phyloP scores from a whole-genome alignment of 1,140 invertebrate genomes.

The Zaprionus africanus region DNA sequence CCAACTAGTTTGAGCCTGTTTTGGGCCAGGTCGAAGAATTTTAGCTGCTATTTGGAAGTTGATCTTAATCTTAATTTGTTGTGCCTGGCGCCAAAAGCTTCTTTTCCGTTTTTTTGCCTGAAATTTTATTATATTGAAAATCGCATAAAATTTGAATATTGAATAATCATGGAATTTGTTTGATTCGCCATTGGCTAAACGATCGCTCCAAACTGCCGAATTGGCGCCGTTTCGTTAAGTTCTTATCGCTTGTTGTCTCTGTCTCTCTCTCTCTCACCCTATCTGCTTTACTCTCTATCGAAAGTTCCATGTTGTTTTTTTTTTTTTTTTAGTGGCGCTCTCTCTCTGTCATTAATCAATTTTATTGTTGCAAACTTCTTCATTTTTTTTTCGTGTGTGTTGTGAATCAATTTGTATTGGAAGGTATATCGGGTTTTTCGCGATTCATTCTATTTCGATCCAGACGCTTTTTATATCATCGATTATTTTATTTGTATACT shows the following conservation, averaged over 20 bases:
- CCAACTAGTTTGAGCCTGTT: slow-evolving; percentile 58
- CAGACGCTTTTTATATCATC: slow-evolving; percentile 44
- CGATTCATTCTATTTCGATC: slow-evolving; percentile 21
- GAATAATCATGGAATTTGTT: slow-evolving; percentile 59
- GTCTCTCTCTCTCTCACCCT: background rate
- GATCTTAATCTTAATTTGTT: slow-evolving; percentile 80
- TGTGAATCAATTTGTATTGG: slow-evolving; percentile 47
- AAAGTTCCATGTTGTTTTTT: slow-evolving; percentile 28
- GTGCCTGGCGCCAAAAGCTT: slow-evolving; percentile 71
- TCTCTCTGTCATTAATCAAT: slow-evolving; percentile 53
- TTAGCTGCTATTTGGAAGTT: slow-evolving; percentile 67
- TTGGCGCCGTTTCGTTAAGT: slow-evolving; percentile 32
- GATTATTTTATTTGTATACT: slow-evolving; percentile 50
- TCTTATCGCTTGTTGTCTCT: slow-evolving; percentile 11
- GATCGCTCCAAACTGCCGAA: slow-evolving; percentile 39
- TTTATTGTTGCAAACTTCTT: slow-evolving; percentile 50
- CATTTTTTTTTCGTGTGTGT: background rate
- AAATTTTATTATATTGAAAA: slow-evolving; percentile 25
- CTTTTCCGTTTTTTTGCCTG: slow-evolving; percentile 18
- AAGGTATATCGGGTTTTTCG: background rate
- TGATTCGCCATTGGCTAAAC: slow-evolving; percentile 33
- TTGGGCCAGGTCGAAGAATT: slow-evolving; percentile 50
- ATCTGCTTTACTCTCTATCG: slow-evolving; percentile 17
- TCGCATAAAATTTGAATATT: slow-evolving; percentile 67
- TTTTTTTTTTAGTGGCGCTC: background rate